Evolutionary conservation across 2,113 vertebrate genomes (phyloP).

Genomic region (Pomatostomus ruficeps): DNA sequence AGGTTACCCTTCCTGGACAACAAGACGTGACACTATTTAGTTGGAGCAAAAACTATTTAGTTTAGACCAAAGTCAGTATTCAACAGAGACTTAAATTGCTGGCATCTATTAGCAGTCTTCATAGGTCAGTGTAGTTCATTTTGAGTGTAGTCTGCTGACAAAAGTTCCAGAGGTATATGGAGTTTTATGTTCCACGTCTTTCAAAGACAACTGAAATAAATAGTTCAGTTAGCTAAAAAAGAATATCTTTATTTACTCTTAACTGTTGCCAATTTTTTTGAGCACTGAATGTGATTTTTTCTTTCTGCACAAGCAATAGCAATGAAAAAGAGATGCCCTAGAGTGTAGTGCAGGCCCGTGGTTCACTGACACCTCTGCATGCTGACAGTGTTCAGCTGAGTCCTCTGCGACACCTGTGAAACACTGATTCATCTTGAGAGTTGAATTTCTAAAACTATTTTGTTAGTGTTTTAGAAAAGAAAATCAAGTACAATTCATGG

Average conservation of each 20-base stretch:
- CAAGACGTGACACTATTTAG: background rate
- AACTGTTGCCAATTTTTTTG: background rate
- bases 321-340: background rate
- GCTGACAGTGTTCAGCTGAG: background rate
- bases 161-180: background rate
- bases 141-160: background rate
- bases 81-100: background rate
- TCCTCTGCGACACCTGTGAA: background rate
- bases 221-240: background rate
- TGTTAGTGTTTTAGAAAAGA: background rate
- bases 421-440: background rate
- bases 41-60: background rate
- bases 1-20: slow-evolving; percentile 14
- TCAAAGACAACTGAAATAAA: background rate
- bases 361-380: background rate
- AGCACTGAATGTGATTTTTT: background rate
- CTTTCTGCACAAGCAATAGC: background rate
- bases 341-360: background rate
- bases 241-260: background rate
- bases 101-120: background rate
- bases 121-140: background rate
- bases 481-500: background rate
- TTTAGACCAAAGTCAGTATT: background rate
- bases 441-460: background rate
- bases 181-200: background rate